Conservation (phyloP, 2,797 vertebrate genomes). For the Rhynchonycteris naso region DNA sequence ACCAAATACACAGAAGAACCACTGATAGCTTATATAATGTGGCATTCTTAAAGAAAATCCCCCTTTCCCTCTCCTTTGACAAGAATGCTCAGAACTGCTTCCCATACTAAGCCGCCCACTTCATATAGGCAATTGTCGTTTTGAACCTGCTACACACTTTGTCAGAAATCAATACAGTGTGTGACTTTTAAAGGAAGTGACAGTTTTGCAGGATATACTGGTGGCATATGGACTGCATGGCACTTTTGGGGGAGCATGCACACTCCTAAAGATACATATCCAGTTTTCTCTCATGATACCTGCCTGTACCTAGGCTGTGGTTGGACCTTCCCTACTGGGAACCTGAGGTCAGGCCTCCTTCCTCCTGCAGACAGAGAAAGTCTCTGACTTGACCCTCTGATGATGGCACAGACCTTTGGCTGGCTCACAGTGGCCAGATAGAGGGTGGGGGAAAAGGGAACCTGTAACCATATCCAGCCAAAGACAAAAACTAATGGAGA, state of each 20-base stretch:
- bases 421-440: not conserved
- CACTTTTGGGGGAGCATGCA: not conserved
- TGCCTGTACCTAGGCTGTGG: conserved; percentile 24
- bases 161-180: conserved; percentile 26
- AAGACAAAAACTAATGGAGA: not conserved
- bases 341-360: not conserved
- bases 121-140: conserved; percentile 10
- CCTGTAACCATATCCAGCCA: not conserved
- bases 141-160: not conserved
- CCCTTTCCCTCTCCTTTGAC: not conserved
- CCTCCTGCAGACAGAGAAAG: not conserved
- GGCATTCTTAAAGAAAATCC: conserved; percentile 20
- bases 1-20: not conserved
- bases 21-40: not conserved
- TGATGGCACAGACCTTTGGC: not conserved
- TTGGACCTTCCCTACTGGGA: not conserved
- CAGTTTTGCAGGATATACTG: conserved; percentile 42
- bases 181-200: conserved; percentile 70
- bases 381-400: not conserved
- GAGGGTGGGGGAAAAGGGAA: not conserved
- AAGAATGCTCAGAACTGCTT: not conserved
- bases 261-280: not conserved
- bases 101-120: not conserved
- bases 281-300: not conserved
- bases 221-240: not conserved